phyloP scores from a whole-genome alignment of 1,140 invertebrate genomes.

The Orussus abietinus region DNA sequence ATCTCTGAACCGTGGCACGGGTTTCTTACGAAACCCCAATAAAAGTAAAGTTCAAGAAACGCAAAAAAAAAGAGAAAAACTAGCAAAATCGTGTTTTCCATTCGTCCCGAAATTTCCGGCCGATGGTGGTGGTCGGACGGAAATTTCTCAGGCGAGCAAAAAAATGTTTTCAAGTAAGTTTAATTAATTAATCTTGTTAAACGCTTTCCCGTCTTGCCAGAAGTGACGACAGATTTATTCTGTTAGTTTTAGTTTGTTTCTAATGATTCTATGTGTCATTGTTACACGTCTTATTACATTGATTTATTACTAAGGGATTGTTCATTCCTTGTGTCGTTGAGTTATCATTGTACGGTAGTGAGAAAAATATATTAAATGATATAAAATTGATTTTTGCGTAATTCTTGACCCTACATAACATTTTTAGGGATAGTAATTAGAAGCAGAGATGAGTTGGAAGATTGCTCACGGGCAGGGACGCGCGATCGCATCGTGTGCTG shows the following conservation, averaged over 20 bases:
- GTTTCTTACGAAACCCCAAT: conserved; percentile 3
- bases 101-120: conserved; percentile 38
- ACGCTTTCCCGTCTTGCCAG: conserved; percentile 48
- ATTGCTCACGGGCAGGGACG: too few species aligned
- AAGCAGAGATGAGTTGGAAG: too few species aligned
- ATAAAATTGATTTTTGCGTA: too few species aligned
- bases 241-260: conserved; percentile 38
- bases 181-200: conserved; percentile 37
- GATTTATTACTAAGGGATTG: conserved; percentile 33
- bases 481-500: too few species aligned
- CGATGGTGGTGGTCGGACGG: conserved; percentile 51
- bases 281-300: too few species aligned
- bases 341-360: conserved; percentile 42
- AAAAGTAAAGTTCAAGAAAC: conserved; percentile 15
- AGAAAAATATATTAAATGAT: conserved; percentile 31
- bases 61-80: conserved; percentile 19
- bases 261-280: conserved; percentile 33
- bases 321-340: conserved; percentile 39
- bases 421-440: too few species aligned
- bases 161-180: conserved; percentile 43
- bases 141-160: conserved; percentile 41
- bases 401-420: too few species aligned
- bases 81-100: conserved; percentile 11
- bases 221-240: conserved; percentile 43
- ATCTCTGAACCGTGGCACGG: conserved; percentile 1